Evolutionary conservation across 1,140 invertebrate species (phyloP), one percentile per base, ranked within the genome.

Genomic region (Philaenus spumarius): DNA sequence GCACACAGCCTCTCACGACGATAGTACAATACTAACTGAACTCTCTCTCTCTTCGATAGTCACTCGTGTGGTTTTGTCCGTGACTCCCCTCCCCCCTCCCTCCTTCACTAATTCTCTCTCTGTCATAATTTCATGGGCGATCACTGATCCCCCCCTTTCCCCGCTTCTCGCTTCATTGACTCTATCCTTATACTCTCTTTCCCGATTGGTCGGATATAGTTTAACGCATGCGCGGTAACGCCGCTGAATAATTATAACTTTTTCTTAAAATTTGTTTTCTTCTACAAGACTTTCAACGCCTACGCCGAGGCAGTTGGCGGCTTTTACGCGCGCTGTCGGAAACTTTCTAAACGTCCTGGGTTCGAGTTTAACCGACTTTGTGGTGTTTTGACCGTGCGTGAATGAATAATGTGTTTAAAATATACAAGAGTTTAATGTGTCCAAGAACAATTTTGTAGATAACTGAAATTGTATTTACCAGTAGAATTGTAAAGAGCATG

Each of bases 1-100:
- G 68, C 70, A 75, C 73, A 53, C 67, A 72, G 62, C 72, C 73
- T 71, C 70, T 68, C 73, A 70, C 74, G 72, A 72, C 72, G 72
- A 69, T 70, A 72, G 75, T 61, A 64, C 62, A 63, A 14, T 50
- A 54, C 24, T 12, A 48, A 39, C 46, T 47, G 46, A 7, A n/a
- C 34, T 63, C 61, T 64, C 64, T n/a, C n/a, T n/a, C n/a, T 66
- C 63, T 61, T 30, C 20, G 40, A 12, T 22, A 39, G 35, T 14
- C 47, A 40, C 50, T 50, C 22, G 54, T 24, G 34, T 55, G 55
- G 51, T 46, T 52, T 62, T 14, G 46, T 56, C 61, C 51, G 50
- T 55, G 42, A 48, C 48, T 58, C 42, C 58, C 59, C 48, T 48
- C 26, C 39, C 62, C 42, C 40, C 60, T 35, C 58, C 23, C 12